phyloP scores from a whole-genome alignment of 2,113 vertebrate genomes.

The Ciconia boyciana region DNA sequence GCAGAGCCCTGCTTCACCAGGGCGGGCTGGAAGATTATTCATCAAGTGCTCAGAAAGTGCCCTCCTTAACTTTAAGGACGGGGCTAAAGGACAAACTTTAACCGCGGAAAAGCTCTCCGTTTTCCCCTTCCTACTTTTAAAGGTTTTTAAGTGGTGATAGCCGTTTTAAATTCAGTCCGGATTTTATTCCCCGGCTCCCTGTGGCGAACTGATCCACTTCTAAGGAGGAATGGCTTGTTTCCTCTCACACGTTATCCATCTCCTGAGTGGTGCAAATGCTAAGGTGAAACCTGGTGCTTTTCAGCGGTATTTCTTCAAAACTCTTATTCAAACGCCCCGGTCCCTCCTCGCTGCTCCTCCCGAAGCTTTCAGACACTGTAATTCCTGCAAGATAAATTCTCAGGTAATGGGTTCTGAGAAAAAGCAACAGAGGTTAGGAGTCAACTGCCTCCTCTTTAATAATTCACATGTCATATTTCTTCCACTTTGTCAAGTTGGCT shows the following conservation, averaged over 20 bases:
- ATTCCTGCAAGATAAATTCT: slow-evolving; percentile 72
- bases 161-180: slow-evolving; percentile 41
- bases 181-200: slow-evolving; percentile 46
- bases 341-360: neutral
- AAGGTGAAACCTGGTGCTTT: slow-evolving; percentile 47
- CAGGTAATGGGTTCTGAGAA: slow-evolving; percentile 75
- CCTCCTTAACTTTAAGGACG: neutral
- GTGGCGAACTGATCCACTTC: slow-evolving; percentile 49
- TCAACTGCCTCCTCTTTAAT: slow-evolving; percentile 79
- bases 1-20: neutral
- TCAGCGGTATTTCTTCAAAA: slow-evolving; percentile 44
- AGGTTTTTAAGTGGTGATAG: neutral
- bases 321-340: neutral
- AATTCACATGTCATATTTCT: slow-evolving; percentile 78
- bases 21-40: neutral
- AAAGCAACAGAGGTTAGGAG: slow-evolving; percentile 73
- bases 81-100: slow-evolving; percentile 8
- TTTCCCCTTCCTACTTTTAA: slow-evolving; percentile 27
- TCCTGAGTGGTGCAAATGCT: slow-evolving; percentile 39
- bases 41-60: neutral
- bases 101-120: neutral
- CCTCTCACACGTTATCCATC: slow-evolving; percentile 39
- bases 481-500: slow-evolving; percentile 72
- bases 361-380: slow-evolving; percentile 31
- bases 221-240: slow-evolving; percentile 53